Evolutionary conservation across 2,113 vertebrate genomes (phyloP), one percentile per base, ranked within the genome.

Genomic region (Panurus biarmicus): DNA sequence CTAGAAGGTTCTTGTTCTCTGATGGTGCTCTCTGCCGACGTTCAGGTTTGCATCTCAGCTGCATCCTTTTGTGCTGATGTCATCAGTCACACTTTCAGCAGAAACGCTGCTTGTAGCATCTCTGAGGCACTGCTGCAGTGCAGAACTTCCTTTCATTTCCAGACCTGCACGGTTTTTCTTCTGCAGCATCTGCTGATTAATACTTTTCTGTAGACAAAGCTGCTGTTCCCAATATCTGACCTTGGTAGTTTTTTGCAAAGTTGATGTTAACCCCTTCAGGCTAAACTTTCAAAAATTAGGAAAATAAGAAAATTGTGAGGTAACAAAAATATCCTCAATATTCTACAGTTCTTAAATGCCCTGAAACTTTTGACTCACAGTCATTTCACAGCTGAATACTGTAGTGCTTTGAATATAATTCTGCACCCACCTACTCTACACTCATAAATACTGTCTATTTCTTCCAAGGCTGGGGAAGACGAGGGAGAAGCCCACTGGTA

Each of bases 181-280:
- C 80, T 87, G 66, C 93, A 95, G 92, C 81, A 89, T 90, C 85
- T 95, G 93, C 90, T 94, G 88, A 93, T 95, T 61, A 92, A 91
- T 95, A 73, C 13, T 72, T 70, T 95, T 93, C 50, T 60, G 0
- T 48, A 76, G 53, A 60, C 53, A n/a, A 72, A 71, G 48, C 40
- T 88, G 51, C 73, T 91, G 23, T 84, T 90, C 60, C 62, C 21
- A 29, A 23, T 83, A 65, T n/a, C 64, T 94, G 92, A 94, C 93
- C 94, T 94, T 94, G 78, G 18, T 73, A 31, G 17, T 16, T 94
- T 86, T 86, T 86, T 85, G 54, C 56, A 25, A 62, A 80, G 76
- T 47, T 91, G 28, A 69, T 6, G 2, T 79, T 92, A 90, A 91
- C n/a, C 17, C n/a, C 53, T 96, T 92, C 72, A 70, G 69, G 58